Evolutionary conservation across 2,888 invertebrate genomes (phyloP).

Genomic region (Allophyes oxyacanthae): DNA sequence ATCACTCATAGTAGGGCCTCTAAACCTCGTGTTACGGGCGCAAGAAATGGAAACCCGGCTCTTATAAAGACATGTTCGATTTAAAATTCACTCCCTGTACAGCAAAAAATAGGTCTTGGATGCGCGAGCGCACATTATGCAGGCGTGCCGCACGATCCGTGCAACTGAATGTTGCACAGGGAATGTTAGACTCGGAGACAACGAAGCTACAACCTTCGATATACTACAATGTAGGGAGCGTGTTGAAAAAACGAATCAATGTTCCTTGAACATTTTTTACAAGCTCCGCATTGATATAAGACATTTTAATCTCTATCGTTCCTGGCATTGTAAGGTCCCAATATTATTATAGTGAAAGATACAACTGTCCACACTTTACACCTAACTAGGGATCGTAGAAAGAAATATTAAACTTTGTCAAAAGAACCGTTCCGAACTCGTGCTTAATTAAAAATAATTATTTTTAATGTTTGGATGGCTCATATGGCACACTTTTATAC

Average conservation of each 20-base stretch:
- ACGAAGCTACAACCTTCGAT: constrained; percentile 43
- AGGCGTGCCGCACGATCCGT: constrained; percentile 85
- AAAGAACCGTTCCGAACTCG: no score
- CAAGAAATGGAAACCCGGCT: constrained; percentile 73
- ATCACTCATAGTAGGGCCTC: constrained; percentile 62
- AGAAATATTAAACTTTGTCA: no score
- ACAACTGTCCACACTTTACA: constrained; percentile 22
- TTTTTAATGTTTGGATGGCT: no score
- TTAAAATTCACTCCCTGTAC: constrained; percentile 83
- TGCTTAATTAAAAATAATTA: no score
- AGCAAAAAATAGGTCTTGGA: constrained; percentile 85
- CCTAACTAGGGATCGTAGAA: no score
- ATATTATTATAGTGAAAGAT: no score
- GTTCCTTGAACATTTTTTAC: constrained; percentile 28
- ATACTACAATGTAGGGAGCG: constrained; percentile 36
- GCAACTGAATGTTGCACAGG: constrained; percentile 60
- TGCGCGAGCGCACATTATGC: constrained; percentile 82
- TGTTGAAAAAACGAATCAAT: constrained; percentile 31
- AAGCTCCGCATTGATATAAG: constrained; percentile 18
- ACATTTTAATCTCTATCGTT: no score
- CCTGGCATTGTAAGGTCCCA: no score
- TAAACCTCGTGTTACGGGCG: constrained; percentile 57
- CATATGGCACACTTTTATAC: no score
- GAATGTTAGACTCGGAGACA: constrained; percentile 60
- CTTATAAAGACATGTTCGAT: constrained; percentile 84